Evolutionary conservation across 2,113 vertebrate species (phyloP).

Genomic region (Phoenicopterus ruber): DNA sequence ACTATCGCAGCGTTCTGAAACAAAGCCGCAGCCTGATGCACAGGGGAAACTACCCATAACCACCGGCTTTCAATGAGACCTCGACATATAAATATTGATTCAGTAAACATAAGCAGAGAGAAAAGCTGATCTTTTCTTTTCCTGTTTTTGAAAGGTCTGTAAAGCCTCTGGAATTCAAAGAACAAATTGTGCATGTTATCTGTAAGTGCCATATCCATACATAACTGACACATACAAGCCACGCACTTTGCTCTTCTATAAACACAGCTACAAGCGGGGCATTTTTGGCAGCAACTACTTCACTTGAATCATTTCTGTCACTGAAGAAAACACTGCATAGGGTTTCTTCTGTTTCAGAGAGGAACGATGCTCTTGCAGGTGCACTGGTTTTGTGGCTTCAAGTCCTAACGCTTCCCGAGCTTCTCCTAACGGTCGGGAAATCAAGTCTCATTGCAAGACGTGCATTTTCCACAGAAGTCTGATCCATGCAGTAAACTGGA

Average conservation of each 20-base stretch:
- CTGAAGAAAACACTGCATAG: neutral
- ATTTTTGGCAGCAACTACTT: neutral
- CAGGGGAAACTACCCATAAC: neutral
- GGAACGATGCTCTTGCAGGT: neutral
- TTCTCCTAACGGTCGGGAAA: neutral
- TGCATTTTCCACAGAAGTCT: rapidly evolving
- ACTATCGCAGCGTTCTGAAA: neutral
- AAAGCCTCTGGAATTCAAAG: neutral
- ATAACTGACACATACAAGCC: rapidly evolving
- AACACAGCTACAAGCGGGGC: neutral
- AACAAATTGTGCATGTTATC: neutral
- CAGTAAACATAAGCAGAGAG: neutral
- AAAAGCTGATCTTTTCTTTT: neutral
- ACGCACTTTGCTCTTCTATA: neutral
- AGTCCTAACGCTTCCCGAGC: neutral
- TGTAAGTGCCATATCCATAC: neutral
- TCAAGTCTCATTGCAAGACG: neutral
- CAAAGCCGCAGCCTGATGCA: neutral
- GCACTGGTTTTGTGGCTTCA: neutral
- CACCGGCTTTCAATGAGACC: neutral
- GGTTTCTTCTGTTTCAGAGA: rapidly evolving
- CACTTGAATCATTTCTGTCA: rapidly evolving
- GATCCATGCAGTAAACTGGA: neutral
- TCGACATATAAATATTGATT: neutral
- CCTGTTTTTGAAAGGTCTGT: neutral